Evolutionary conservation across 2,888 invertebrate species (phyloP).

Genomic region (Acanthacorydalis orientalis): DNA sequence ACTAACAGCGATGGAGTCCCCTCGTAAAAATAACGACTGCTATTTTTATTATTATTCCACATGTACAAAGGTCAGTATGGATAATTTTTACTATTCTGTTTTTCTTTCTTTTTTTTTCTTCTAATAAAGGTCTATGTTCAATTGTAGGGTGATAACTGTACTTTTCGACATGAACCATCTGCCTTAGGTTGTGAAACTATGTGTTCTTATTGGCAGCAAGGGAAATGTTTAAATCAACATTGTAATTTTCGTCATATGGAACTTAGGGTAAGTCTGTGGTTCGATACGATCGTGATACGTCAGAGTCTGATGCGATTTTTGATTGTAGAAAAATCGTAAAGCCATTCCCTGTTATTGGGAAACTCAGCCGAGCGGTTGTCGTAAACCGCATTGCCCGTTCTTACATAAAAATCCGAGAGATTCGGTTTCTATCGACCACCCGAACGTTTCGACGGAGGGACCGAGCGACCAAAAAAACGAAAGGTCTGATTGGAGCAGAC

Average conservation of each 20-base stretch:
- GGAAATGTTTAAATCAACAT: constrained; percentile 57
- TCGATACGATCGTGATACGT: background rate
- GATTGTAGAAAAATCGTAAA: constrained; percentile 59
- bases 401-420: constrained; percentile 39
- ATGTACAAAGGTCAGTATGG: constrained; percentile 55
- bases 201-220: constrained; percentile 69
- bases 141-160: constrained; percentile 58
- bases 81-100: background rate
- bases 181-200: constrained; percentile 69
- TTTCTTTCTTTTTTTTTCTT: background rate
- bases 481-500: constrained; percentile 10
- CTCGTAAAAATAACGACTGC: constrained; percentile 66
- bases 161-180: constrained; percentile 69
- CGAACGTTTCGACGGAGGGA: constrained; percentile 12
- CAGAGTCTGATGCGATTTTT: background rate
- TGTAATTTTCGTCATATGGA: constrained; percentile 79
- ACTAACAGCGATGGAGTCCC: constrained; percentile 44
- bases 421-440: constrained; percentile 11
- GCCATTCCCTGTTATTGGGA: constrained; percentile 79
- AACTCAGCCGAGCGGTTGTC: constrained; percentile 67
- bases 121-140: constrained; percentile 8
- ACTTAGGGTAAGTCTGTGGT: constrained; percentile 40
- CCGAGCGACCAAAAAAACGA: constrained; percentile 9
- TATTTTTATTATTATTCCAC: constrained; percentile 81
- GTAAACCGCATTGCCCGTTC: constrained; percentile 72